A percentile compares a stretch with the other conserved stretches of the same genome.
Evolutionary conservation across 1,140 invertebrate genomes (phyloP).

Genomic region (Harpegnathos saltator): DNA sequence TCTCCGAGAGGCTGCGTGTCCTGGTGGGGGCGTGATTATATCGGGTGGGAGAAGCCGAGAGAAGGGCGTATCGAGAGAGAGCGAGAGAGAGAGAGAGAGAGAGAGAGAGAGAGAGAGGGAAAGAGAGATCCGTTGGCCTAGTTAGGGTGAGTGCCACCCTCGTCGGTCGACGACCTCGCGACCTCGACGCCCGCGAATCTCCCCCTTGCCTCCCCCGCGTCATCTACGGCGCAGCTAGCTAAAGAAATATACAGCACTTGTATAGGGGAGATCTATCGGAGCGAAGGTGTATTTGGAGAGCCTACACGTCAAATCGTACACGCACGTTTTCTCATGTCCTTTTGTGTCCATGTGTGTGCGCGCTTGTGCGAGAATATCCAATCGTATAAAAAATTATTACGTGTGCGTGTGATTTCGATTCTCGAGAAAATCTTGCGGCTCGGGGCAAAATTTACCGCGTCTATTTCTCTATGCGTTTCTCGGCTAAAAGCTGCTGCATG

Average conservation of each 20-base stretch:
- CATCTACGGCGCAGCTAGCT: constrained; percentile 4
- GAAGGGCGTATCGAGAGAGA: constrained; percentile 54
- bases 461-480: neutral
- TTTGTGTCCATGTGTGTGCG: neutral
- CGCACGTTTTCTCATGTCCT: neutral
- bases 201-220: neutral
- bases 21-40: constrained; percentile 54
- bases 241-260: constrained; percentile 25
- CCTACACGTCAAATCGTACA: neutral
- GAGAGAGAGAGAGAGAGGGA: constrained; percentile 66
- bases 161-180: constrained; percentile 83
- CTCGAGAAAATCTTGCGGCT: neutral
- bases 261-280: neutral
- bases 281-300: neutral
- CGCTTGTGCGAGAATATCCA: neutral
- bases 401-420: neutral
- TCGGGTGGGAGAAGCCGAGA: constrained; percentile 51
- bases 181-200: constrained; percentile 81
- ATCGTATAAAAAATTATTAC: constrained; percentile 1
- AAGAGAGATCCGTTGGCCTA: constrained; percentile 80
- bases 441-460: constrained; percentile 9
- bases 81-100: constrained; percentile 42
- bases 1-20: constrained; percentile 45
- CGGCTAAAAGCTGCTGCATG: neutral
- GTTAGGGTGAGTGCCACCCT: constrained; percentile 83